Base-by-base conservation (phyloP, 2,888 invertebrate genomes). In the Junonia oenone region DNA sequence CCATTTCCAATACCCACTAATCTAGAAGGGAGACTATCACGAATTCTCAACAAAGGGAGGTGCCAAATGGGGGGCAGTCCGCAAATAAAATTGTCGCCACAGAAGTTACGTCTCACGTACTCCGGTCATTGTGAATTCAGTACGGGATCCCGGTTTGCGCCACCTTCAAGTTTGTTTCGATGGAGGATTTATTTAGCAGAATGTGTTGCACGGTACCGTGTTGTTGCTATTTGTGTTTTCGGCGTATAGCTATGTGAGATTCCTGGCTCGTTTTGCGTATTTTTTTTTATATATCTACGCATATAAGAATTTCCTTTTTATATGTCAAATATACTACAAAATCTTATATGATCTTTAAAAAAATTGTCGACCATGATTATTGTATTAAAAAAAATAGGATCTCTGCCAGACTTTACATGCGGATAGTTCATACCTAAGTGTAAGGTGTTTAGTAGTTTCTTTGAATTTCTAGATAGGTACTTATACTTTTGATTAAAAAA, bases 41-140 rank as follows among this genome's bases (percentile, higher is more conserved):
- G 63, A 63, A 63, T 63, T 62, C 46, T 61, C 61, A 63, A 75
- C 72, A 73, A 75, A 76, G 71, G 73, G 73, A 77, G 75, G 73
- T 68, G 69, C 68, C 71, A 65, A 65, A 70, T 70, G 68, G 71
- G 72, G 73, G 69, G 72, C 69, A 76, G 74, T 78, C 71, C 68
- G 72, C 78, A 78, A 79, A 78, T 77, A 78, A 77, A 78, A 78
- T 70, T 73, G 78, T 76, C 76, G 74, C 78, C 74, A 63, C 78
- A 73, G 69, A 68, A 69, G 68, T 68, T 64, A 64, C 63, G 67
- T 67, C 68, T 75, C 78, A 80, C 78, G 81, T 81, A 73, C 67
- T 55, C n/a, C 54, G 70, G 76, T 80, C 80, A 85, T 87, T 84
- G 72, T 60, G 80, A 76, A 85, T 85, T 85, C 85, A 68, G 66